Base-by-base conservation (phyloP, 37 sponge, comb jelly and placozoan genomes). In the Theonella swinhoei region DNA sequence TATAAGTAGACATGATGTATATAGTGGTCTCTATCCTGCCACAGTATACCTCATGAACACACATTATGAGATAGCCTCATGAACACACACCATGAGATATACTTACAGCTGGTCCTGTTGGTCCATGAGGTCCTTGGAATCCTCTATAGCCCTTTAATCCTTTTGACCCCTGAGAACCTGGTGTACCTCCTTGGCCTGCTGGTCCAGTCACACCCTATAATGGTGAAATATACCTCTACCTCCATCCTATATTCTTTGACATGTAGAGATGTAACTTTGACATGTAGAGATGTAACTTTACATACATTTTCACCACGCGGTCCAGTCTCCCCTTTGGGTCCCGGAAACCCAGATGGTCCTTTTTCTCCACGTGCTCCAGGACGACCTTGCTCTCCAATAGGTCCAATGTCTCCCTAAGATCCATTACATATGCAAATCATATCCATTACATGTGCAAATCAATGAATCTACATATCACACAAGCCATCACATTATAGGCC, bases 141-240 rank as follows among this genome's bases (percentile, higher is more conserved):
- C 91, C 91, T 26, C 76, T 73, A 36, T 62, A 59, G 20, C 92
- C 92, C 30, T 83, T 78, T 28, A 24, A 34, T 75, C 92, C 92
- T 35, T 84, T 87, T 28, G 74, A 60, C 74, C 92, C 92, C 75
- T 65, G 37, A n/a, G 64, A 37, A 71, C 89, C 83, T 14, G 77
- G 83, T 25, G 78, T 78, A 0, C 84, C 89, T 1, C 78, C 70
- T 0, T 58, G 38, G 19, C 88, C 88, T 34, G 88, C 69, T 22
- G 29, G 20, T 23, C 88, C 88, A 47, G 31, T 14, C 35, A 54
- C 31, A 7, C 88, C 88, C 88, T 88, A 62, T 25, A 72, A 22
- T 23, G 36, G 63, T 19, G 33, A 31, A 71, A 36, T 5, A 71
- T 20, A n/a, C n/a, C n/a, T n/a, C n/a, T n/a, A n/a, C n/a, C n/a